These are phyloP conservation scores for Hippocampus barbouri DNA, from an alignment of 2,113 vertebrate genomes.

Conservation along the genomic window DNA sequence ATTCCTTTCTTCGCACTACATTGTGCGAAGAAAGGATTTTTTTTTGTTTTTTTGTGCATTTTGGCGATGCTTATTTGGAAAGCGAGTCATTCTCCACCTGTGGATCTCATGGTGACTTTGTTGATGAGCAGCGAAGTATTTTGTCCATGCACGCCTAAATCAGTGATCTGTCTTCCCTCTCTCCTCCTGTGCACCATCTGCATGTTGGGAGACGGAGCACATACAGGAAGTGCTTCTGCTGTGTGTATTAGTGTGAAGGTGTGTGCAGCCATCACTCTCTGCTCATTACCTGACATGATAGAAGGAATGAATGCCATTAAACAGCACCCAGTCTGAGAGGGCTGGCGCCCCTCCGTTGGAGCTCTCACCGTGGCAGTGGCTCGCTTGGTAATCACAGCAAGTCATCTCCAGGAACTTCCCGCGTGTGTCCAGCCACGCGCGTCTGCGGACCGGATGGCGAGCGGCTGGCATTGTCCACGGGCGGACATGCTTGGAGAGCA, in stretches of 20 bases:
- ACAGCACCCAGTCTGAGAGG: slow-evolving; percentile 57
- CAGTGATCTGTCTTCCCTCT: slow-evolving; percentile 30
- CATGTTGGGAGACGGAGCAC: slow-evolving; percentile 40
- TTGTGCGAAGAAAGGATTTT: no score
- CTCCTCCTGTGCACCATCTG: slow-evolving; percentile 67
- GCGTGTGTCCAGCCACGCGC: slow-evolving; percentile 41
- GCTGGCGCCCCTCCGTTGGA: slow-evolving; percentile 64
- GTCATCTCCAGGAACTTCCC: slow-evolving; percentile 50
- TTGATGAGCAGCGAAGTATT: slow-evolving; percentile 19
- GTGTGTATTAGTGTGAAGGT: slow-evolving; percentile 1
- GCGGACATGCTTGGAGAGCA: slow-evolving; percentile 47
- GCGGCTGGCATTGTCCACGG: slow-evolving; percentile 45
- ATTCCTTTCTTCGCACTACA: not conserved
- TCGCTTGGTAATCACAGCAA: slow-evolving; percentile 46
- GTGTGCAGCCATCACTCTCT: slow-evolving; percentile 50
- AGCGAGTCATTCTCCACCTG: slow-evolving; percentile 26
- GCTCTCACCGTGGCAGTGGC: slow-evolving; percentile 11
- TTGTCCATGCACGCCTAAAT: slow-evolving; percentile 23
- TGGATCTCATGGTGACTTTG: slow-evolving; percentile 12
- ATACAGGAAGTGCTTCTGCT: slow-evolving; percentile 32
- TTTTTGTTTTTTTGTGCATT: not conserved
- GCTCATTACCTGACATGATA: slow-evolving; percentile 76
- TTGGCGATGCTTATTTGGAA: not conserved
- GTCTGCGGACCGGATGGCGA: slow-evolving; percentile 64
- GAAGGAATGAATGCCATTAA: slow-evolving; percentile 65